Evolutionary conservation across 1,140 invertebrate genomes (phyloP), one percentile per base, ranked within the genome.

Genomic region (Heliconius himera): DNA sequence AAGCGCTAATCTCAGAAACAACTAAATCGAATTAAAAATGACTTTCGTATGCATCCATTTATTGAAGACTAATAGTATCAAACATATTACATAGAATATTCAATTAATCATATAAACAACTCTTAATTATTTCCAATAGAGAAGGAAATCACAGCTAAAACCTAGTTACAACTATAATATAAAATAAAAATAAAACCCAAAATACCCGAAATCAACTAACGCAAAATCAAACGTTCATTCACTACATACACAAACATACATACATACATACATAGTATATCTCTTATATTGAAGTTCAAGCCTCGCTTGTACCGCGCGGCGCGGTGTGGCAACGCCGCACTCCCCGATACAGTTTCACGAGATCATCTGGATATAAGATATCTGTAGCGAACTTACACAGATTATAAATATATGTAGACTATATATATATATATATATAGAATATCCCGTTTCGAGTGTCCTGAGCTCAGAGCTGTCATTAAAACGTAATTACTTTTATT

Each of bases 351-450:
- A 84, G 80, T 84, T 85, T 85, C 80, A 82, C 82, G 83, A 66
- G 22, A 88, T 89, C 88, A 89, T 87, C 88, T 89, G 86, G 78
- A 79, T 77, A 46, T 66, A 66, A 29, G 80, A 73, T 77, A 38
- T 66, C 74, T 54, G 46, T 80, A 38, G 54, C 54, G 8, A 54
- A 74, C 72, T 26, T 79, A 70, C n/a, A 29, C 49, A 22, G 20
- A 54, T 51, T 60, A 18, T 73, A 72, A 46, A 33, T 38, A 8
- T 66, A 66, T 56, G 29, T 60, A n/a, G n/a, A n/a, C n/a, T n/a
- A 26, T 66, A 66, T 66, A n/a, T n/a, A n/a, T n/a, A n/a, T n/a
- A n/a, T n/a, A n/a, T n/a, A 66, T 26, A 16, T 66, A 66, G 60
- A 29, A 1, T 66, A 66, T 66, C 26, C 60, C 60, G 60, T 66